Percentiles rank a stretch among this genome's conserved stretches.
These are phyloP conservation scores for Augochlorella aurata DNA, from an alignment of 2,888 invertebrate genomes.

Conservation along the genomic window DNA sequence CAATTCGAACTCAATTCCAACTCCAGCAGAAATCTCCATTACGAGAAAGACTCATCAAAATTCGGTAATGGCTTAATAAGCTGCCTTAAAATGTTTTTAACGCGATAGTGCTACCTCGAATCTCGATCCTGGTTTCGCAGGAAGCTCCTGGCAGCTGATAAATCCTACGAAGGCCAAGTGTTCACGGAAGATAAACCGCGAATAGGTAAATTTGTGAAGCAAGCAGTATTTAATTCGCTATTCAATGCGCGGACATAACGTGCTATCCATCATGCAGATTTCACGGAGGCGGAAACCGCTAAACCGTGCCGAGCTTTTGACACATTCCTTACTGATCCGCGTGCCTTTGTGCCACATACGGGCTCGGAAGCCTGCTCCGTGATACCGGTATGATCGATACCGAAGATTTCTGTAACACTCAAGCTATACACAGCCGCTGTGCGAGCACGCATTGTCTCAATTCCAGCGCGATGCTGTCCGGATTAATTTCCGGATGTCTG, in stretches of 20 bases:
- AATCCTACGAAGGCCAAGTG: constrained; percentile 18
- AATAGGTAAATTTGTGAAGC: constrained; percentile 37
- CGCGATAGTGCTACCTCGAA: too few relatives aligned
- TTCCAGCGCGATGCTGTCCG: constrained; percentile 4
- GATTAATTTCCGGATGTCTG: constrained; percentile 32
- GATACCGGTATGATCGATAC: constrained; percentile 41
- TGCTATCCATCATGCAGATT: constrained; percentile 33
- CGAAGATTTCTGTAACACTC: constrained; percentile 36
- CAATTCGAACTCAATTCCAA: too few relatives aligned
- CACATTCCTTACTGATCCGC: constrained; percentile 41
- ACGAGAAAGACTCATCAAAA: too few relatives aligned
- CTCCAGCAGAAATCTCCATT: too few relatives aligned
- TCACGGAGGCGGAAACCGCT: constrained; percentile 12
- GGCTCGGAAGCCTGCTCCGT: constrained; percentile 20
- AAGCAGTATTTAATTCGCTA: constrained; percentile 41
- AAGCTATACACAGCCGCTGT: neutral
- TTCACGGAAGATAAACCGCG: constrained; percentile 30
- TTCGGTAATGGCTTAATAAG: too few relatives aligned
- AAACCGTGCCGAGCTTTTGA: constrained; percentile 34
- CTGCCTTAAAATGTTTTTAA: too few relatives aligned
- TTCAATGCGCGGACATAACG: constrained; percentile 22
- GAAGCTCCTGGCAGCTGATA: too few relatives aligned
- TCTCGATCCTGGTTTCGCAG: too few relatives aligned
- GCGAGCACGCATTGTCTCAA: constrained; percentile 30
- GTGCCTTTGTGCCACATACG: constrained; percentile 34